These are phyloP conservation scores for Eclectus roratus DNA, from an alignment of 2,113 vertebrate genomes.

Conservation along the genomic window DNA sequence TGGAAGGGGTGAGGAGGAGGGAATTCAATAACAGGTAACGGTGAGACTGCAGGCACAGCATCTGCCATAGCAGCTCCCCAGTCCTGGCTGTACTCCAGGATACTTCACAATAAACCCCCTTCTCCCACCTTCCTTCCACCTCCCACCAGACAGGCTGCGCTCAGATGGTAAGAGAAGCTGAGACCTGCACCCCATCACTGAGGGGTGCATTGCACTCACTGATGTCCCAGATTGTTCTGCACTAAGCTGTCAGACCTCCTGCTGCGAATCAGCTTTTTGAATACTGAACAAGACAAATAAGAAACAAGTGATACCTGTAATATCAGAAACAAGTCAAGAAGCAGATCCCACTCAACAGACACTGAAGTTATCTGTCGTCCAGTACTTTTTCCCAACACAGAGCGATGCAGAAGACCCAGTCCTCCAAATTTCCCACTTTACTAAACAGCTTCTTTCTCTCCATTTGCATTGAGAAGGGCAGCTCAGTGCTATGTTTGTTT, in stretches of 20 bases:
- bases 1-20: neutral
- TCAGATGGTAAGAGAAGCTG: neutral
- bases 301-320: neutral
- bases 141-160: neutral
- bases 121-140: neutral
- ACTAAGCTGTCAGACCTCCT: neutral
- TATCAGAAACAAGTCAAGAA: accelerated
- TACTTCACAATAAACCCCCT: neutral
- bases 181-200: neutral
- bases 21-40: neutral
- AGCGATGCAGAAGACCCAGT: neutral
- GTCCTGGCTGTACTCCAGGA: neutral
- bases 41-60: neutral
- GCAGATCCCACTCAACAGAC: neutral
- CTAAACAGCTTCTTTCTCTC: neutral
- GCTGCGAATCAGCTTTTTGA: neutral
- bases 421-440: neutral
- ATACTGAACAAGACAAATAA: neutral
- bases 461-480: neutral
- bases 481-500: neutral
- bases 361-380: neutral
- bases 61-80: neutral
- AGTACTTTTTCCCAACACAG: neutral
- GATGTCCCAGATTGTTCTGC: neutral
- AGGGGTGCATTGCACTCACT: neutral